Base-by-base conservation (phyloP, 2,113 vertebrate genomes). In the Numenius arquata region DNA sequence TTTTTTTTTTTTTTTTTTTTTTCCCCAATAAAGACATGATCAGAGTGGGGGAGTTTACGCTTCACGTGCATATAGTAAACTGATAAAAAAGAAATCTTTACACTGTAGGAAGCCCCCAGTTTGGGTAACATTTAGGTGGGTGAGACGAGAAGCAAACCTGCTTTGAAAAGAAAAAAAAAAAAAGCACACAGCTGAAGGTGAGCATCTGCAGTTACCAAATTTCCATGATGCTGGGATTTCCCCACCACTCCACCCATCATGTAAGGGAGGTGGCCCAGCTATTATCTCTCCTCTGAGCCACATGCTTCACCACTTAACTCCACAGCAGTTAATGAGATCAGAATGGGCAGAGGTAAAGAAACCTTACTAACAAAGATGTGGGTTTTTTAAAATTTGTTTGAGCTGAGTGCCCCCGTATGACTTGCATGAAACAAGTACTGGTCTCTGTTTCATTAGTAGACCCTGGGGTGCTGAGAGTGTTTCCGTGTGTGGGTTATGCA, bases 201-300 rank as follows among this genome's bases (percentile, higher is more conserved):
- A 95, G 90, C 95, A 95, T 95, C 88, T 85, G 95, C 90, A 92
- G 63, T 63, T 52, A 93, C 38, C 85, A 85, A 81, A 93, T 94
- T 96, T 96, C 95, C 96, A 86, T 41, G 48, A 9, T 90, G 95
- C 96, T 95, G 96, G 95, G 96, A 61, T 94, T 96, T 96, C 95
- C 96, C 96, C 96, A 59, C 47, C 83, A 38, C 95, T 61, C 85
- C 92, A 84, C 95, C 95, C 92, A 43, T 86, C 6, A 9, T 21
- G 48, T 29, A 15, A 53, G 78, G 75, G 81, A 83, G 85, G 40
- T 85, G 71, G 85, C 93, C 50, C 77, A 82, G 62, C 67, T 27
- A 1, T 71, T 79, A 40, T 45, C 58, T 83, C 20, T 80, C n/a
- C 68, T 70, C 81, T 4, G 11, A 89, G 89, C 66, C 62, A 15